phyloP scores from a whole-genome alignment of 2,888 invertebrate species.

The Nemotelus nigrinus region DNA sequence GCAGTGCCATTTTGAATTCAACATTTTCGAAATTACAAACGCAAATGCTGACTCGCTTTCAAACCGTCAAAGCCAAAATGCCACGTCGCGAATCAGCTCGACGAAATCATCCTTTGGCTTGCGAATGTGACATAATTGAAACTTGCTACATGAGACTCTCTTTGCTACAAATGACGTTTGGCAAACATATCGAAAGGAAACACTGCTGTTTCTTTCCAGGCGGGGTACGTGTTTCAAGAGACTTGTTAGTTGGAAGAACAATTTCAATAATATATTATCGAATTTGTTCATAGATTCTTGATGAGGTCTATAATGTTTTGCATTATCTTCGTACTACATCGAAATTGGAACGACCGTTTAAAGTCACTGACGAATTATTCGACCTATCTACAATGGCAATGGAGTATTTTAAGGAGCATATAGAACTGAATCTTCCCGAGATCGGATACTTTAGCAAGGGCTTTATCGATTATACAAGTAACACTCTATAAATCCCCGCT shows the following conservation, averaged over 20 bases:
- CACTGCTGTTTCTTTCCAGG: conserved; percentile 96
- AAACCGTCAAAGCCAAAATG: conserved; percentile 89
- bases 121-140: conserved; percentile 93
- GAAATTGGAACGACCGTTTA: conserved; percentile 86
- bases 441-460: conserved; percentile 88
- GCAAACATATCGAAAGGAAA: conserved; percentile 92
- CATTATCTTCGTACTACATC: conserved; percentile 84
- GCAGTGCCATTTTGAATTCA: conserved; percentile 82
- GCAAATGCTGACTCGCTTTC: conserved; percentile 85
- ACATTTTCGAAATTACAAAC: conserved; percentile 87
- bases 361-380: conserved; percentile 92
- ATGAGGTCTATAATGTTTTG: conserved; percentile 89
- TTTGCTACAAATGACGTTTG: conserved; percentile 91
- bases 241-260: not conserved
- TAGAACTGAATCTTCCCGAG: conserved; percentile 89
- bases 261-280: not conserved
- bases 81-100: conserved; percentile 89
- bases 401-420: conserved; percentile 96
- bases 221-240: conserved; percentile 71
- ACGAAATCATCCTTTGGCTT: conserved; percentile 87
- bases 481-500: conserved; percentile 60
- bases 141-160: conserved; percentile 92
- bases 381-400: conserved; percentile 97
- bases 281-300: conserved; percentile 74
- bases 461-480: conserved; percentile 75